A percentile compares a stretch with the other conserved stretches of the same genome.
These are phyloP conservation scores for Onchidella celtica DNA, from an alignment of 2,888 invertebrate genomes.

Conservation along the genomic window DNA sequence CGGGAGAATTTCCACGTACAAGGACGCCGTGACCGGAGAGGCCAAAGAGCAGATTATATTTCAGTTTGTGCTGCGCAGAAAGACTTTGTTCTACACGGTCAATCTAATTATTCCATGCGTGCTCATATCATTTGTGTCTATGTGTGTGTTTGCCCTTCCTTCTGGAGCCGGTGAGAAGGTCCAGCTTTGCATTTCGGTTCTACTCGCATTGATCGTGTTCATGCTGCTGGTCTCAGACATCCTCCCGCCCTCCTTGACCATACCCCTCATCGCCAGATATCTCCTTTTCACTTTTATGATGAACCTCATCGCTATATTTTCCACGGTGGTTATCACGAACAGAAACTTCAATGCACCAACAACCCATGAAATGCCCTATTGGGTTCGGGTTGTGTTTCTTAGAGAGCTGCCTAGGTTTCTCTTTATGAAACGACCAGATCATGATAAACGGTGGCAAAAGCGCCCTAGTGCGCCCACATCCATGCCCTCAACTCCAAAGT, in stretches of 20 bases:
- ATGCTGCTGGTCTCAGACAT: slow-evolving; percentile 98
- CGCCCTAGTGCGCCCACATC: slow-evolving; percentile 52
- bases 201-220: slow-evolving; percentile 99
- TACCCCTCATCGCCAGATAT: slow-evolving; percentile 99
- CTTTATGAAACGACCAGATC: slow-evolving; percentile 95
- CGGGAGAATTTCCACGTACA: slow-evolving; percentile 65
- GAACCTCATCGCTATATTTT: slow-evolving; percentile 99
- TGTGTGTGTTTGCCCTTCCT: slow-evolving; percentile 98
- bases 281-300: slow-evolving; percentile 99
- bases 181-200: slow-evolving; percentile 94
- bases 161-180: slow-evolving; percentile 98
- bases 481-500: slow-evolving; percentile 9
- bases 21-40: slow-evolving; percentile 67
- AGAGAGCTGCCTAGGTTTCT: slow-evolving; percentile 95
- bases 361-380: slow-evolving; percentile 98
- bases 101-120: slow-evolving; percentile 99
- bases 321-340: slow-evolving; percentile 99
- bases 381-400: slow-evolving; percentile 96
- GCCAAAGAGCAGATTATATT: slow-evolving; percentile 87
- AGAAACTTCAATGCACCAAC: slow-evolving; percentile 98
- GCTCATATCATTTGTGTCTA: slow-evolving; percentile 98
- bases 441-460: slow-evolving; percentile 80
- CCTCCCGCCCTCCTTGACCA: slow-evolving; percentile 97
- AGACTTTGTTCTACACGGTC: slow-evolving; percentile 99
- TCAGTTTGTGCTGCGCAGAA: slow-evolving; percentile 96